Percentiles rank a stretch among this genome's conserved stretches.
These are phyloP conservation scores for Pyrocephalus nanus DNA, from an alignment of 2,797 vertebrate species.

Conservation along the genomic window DNA sequence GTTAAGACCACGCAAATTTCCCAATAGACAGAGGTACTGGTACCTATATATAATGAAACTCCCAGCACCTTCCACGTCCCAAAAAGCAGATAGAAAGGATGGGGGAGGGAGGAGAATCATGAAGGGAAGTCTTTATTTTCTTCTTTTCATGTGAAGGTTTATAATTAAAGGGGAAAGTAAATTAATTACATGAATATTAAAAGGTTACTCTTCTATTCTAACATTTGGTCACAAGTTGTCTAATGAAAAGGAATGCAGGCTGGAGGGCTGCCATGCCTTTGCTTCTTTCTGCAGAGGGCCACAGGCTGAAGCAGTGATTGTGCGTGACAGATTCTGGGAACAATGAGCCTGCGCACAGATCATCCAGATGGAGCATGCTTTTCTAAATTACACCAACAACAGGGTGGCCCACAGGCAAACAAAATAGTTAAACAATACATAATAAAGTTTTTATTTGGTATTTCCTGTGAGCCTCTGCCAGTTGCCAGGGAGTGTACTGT, in stretches of 20 bases:
- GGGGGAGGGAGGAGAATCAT: constrained; percentile 35
- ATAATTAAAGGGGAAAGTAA: constrained; percentile 77
- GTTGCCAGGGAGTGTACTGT: constrained; percentile 81
- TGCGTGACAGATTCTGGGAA: constrained; percentile 88
- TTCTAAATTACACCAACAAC: constrained; percentile 77
- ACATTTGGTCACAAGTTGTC: constrained; percentile 81
- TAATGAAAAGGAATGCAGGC: constrained; percentile 80
- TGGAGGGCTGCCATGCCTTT: constrained; percentile 77
- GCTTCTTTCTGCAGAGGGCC: constrained; percentile 77
- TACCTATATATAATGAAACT: constrained; percentile 27
- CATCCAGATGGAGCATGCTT: constrained; percentile 82
- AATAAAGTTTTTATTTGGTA: constrained; percentile 85
- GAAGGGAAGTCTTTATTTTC: constrained; percentile 52
- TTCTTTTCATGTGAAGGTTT: constrained; percentile 65
- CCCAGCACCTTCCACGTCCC: constrained; percentile 30
- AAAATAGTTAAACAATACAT: constrained; percentile 83
- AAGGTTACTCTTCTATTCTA: constrained; percentile 82
- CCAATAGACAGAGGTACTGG: background rate
- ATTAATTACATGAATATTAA: constrained; percentile 84
- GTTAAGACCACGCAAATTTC: background rate
- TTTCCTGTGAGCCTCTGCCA: constrained; percentile 83
- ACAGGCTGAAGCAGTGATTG: constrained; percentile 85
- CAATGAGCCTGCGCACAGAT: constrained; percentile 88
- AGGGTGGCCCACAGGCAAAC: constrained; percentile 81
- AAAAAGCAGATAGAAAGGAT: constrained; percentile 50